phyloP scores from a whole-genome alignment of 2,113 vertebrate species.

The Lutjanus erythropterus region DNA sequence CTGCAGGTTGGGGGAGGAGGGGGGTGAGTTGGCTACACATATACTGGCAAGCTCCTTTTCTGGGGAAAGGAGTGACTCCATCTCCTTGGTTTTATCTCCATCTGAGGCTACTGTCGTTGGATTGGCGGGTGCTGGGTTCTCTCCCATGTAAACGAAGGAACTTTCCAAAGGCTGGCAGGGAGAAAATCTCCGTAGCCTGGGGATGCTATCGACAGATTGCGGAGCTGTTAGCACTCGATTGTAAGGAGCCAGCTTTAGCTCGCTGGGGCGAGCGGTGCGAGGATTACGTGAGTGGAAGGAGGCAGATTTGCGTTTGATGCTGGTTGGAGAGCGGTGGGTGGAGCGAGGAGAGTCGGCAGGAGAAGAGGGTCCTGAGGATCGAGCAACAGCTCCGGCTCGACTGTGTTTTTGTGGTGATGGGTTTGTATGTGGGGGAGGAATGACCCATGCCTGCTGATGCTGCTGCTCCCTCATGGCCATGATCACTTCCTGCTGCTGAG shows the following conservation, averaged over 20 bases:
- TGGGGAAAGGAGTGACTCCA: conserved; percentile 75
- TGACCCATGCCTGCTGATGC: conserved; percentile 91
- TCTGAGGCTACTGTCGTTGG: conserved; percentile 72
- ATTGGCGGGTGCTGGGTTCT: conserved; percentile 77
- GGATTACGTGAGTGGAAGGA: conserved; percentile 91
- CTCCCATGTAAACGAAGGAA: conserved; percentile 93
- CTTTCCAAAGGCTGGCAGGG: conserved; percentile 92
- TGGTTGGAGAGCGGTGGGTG: conserved; percentile 90
- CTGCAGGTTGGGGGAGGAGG: conserved; percentile 53
- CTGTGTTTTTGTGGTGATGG: conserved; percentile 92
- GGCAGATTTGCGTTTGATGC: conserved; percentile 89
- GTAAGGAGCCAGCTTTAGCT: conserved; percentile 94
- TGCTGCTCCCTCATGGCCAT: conserved; percentile 98
- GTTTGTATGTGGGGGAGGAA: conserved; percentile 88
- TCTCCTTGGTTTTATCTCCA: conserved; percentile 74
- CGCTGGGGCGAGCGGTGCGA: conserved; percentile 92
- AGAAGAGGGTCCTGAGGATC: conserved; percentile 88
- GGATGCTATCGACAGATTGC: conserved; percentile 96
- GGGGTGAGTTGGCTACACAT: conserved; percentile 31
- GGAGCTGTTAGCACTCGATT: conserved; percentile 93
- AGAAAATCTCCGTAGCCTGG: conserved; percentile 93
- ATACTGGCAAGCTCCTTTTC: conserved; percentile 69
- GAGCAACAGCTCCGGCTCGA: conserved; percentile 78
- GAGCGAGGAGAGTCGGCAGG: conserved; percentile 89
- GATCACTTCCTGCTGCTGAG: conserved; percentile 96